A percentile compares a stretch with the other conserved stretches of the same genome.
phyloP scores from a whole-genome alignment of 2,888 invertebrate species.

The Leptinotarsa rubiginosa region DNA sequence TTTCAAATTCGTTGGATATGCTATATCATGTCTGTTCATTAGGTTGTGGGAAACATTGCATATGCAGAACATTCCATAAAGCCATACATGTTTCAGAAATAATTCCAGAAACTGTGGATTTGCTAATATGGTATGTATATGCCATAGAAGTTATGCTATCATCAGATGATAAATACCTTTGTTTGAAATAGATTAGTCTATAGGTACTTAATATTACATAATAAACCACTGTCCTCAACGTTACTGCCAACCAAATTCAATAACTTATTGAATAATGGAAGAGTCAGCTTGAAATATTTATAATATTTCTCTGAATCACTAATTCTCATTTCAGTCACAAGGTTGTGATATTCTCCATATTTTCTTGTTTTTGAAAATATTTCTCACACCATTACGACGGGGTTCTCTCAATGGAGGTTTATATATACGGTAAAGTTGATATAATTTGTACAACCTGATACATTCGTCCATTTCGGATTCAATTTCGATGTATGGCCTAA shows the following conservation, averaged over 20 bases:
- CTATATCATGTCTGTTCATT: conserved; percentile 38
- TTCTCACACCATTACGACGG: not conserved
- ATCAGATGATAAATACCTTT: not conserved
- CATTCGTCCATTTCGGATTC: no score
- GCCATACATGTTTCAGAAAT: not conserved
- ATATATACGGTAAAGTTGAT: no score
- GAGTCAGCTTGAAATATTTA: conserved; percentile 11
- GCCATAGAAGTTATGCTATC: conserved; percentile 2
- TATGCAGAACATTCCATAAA: not conserved
- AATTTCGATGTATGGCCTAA: no score
- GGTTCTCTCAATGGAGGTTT: no score
- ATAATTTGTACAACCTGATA: no score
- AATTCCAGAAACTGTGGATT: not conserved
- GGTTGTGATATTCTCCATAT: conserved; percentile 9
- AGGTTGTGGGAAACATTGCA: not conserved
- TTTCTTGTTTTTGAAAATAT: not conserved
- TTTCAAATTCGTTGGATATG: conserved; percentile 39
- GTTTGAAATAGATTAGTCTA: not conserved
- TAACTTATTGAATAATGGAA: conserved; percentile 19
- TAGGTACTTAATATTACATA: not conserved
- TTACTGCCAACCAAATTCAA: conserved; percentile 13
- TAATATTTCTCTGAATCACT: conserved; percentile 12
- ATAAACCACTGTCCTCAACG: not conserved
- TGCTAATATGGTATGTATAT: conserved; percentile 2
- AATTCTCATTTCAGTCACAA: conserved; percentile 6